Percentiles rank a stretch among this genome's conserved stretches.
These are phyloP conservation scores for Pseudoatta argentina DNA, from an alignment of 1,140 invertebrate genomes.

Conservation along the genomic window DNA sequence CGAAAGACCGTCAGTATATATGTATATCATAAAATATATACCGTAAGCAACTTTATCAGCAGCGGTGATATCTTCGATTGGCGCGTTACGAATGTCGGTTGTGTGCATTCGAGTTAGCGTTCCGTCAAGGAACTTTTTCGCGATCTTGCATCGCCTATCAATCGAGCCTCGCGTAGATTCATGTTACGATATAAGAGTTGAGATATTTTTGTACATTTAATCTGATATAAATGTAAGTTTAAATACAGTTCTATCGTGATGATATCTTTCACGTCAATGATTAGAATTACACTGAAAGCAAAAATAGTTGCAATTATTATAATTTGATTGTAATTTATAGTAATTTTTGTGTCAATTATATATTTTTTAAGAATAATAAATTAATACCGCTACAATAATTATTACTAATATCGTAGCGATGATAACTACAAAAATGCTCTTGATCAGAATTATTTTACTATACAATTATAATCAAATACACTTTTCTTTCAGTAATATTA, in stretches of 20 bases:
- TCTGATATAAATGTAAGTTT: background rate
- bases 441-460: no score
- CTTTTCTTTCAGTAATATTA: no score
- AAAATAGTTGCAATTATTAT: no score
- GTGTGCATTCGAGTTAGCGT: background rate
- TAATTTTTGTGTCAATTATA: no score
- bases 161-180: background rate
- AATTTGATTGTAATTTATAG: no score
- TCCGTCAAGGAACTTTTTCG: background rate
- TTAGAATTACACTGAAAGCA: background rate
- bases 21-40: constrained; percentile 35
- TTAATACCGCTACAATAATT: no score
- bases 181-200: background rate
- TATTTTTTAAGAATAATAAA: no score
- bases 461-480: no score
- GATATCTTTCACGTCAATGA: background rate
- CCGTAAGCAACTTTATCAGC: constrained; percentile 67
- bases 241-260: background rate
- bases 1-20: constrained; percentile 4
- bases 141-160: background rate
- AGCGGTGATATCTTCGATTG: constrained; percentile 58
- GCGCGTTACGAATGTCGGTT: constrained; percentile 32
- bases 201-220: background rate
- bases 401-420: no score
- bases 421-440: no score